Base-by-base conservation (phyloP, 1,140 invertebrate genomes). In the Oscheius sp. region DNA sequence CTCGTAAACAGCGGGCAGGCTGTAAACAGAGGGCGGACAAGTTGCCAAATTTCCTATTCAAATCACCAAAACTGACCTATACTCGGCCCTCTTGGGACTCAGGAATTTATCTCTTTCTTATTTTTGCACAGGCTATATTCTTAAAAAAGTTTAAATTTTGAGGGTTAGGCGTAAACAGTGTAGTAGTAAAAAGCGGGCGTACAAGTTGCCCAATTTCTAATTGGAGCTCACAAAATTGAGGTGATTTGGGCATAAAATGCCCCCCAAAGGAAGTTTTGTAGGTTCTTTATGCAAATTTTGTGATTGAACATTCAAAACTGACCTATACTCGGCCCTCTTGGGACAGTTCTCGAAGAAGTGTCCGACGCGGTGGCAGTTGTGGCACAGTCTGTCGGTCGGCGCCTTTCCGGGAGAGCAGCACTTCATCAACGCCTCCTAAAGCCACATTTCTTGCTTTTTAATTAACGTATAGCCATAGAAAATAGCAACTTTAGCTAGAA, bases 281-380 rank as follows among this genome's bases (percentile, higher is more conserved):
- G n/a, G n/a, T n/a, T n/a, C n/a, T 67, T 55, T 52, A 42, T 67
- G 46, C 7, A 67, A 67, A 20, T 45, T 65, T 10, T 36, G 10
- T 35, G n/a, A 3, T 32, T 26, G 7, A 15, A 0, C 28, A n/a
- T 36, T 36, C 61, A 36, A 15, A 36, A 1, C 26, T 2, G n/a
- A 45, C 31, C 3, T 45, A 29, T 2, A 10, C 28, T 36, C 23
- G 3, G 20, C 2, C 36, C 46, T 67, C 18, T 20, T 18, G 3
- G 65, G 65, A 55, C 65, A 67, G 15, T 42, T 46, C 29, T 67
- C 65, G 1, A 32, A 18, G 34, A 52, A 67, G 20, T 67, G 65
- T 7, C 65, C 65, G 26, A 67, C 49, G 23, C 46, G 2, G 26
- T 52, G 46, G 23, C 65, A 67, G 10, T 35, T 26, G n/a, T 67